Evolutionary conservation across 2,888 invertebrate species (phyloP), one percentile per base, ranked within the genome.

Genomic region (Hirtodrosophila cameraria): DNA sequence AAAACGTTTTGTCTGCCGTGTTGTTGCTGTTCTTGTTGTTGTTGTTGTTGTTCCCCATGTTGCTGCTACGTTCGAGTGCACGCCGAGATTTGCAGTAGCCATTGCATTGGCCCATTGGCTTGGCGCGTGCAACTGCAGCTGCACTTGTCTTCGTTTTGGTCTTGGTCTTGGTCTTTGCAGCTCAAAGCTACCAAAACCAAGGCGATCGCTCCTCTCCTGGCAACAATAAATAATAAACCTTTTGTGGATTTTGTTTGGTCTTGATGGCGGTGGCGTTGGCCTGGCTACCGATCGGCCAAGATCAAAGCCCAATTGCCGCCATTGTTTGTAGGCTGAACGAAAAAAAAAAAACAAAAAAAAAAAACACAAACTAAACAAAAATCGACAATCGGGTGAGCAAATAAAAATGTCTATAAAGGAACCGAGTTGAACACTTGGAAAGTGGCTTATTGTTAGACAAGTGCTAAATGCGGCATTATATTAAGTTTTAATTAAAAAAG

Each of bases 221-320:
- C 73, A 86, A 83, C 86, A 87, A 84, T 84, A 84, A 84, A 84
- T 87, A 84, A 83, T 83, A 83, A 83, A 83, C 86, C 82, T 86
- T 83, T 82, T 83, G 85, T 83, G 82, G 82, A 75, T 84, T 72
- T 80, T 84, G 68, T 72, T 80, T 84, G 68, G 63, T 80, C 71
- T 71, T 69, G 81, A 68, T 74, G 80, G 75, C 62, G 74, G 64
- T 81, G 84, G 81, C 78, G 87, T 64, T 77, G 86, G 75, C 49
- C 73, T 25, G 61, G 71, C 79, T 86, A 86, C 79, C 87, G 84
- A 80, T 67, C 83, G 65, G 42, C 50, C 61, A 66, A 86, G 85
- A 81, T 81, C 80, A 81, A 81, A 81, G 80, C 65, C 59, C 36
- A 42, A 33, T 53, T 46, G 64, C 80, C 80, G 80, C 80, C 83